Evolutionary conservation across 2,888 invertebrate genomes (phyloP).

Genomic region (Pollenia griseotomentosa): DNA sequence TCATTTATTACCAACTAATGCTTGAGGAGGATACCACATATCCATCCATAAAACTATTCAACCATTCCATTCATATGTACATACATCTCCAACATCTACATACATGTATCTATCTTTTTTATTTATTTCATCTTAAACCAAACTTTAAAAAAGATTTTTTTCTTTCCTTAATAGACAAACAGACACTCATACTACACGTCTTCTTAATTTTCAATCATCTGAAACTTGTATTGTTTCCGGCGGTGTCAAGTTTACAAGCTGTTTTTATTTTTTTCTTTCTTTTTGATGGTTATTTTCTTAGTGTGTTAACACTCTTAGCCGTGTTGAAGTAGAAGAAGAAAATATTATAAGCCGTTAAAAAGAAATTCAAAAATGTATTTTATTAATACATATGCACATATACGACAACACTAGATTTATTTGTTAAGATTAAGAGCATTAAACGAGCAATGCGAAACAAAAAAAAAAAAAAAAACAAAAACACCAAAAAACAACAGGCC

Average conservation of each 20-base stretch:
- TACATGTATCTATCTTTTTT: not conserved
- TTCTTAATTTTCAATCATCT: constrained; percentile 66
- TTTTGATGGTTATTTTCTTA: not conserved
- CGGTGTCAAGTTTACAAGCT: constrained; percentile 69
- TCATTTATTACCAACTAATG: not conserved
- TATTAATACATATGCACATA: not conserved
- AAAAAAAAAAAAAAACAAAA: constrained; percentile 23
- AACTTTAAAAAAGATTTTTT: constrained; percentile 34
- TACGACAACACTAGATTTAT: constrained; percentile 28
- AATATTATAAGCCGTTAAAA: constrained; percentile 32
- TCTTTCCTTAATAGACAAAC: constrained; percentile 38
- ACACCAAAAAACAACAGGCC: constrained; percentile 1
- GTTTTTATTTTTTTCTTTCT: constrained; percentile 21
- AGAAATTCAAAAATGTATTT: constrained; percentile 27
- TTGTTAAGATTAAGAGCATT: constrained; percentile 54
- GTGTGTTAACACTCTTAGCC: constrained; percentile 1
- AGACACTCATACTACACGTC: constrained; percentile 26
- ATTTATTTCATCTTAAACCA: constrained; percentile 36
- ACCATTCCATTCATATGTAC: constrained; percentile 6
- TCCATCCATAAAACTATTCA: constrained; percentile 31
- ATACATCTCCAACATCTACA: not conserved
- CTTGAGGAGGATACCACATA: constrained; percentile 26
- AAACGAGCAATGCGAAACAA: not conserved
- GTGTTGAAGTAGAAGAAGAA: not conserved
- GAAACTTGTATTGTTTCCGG: constrained; percentile 72